Evolutionary conservation across 2,888 invertebrate species (phyloP), one percentile per base, ranked within the genome.

Genomic region (Polyploca ridens): DNA sequence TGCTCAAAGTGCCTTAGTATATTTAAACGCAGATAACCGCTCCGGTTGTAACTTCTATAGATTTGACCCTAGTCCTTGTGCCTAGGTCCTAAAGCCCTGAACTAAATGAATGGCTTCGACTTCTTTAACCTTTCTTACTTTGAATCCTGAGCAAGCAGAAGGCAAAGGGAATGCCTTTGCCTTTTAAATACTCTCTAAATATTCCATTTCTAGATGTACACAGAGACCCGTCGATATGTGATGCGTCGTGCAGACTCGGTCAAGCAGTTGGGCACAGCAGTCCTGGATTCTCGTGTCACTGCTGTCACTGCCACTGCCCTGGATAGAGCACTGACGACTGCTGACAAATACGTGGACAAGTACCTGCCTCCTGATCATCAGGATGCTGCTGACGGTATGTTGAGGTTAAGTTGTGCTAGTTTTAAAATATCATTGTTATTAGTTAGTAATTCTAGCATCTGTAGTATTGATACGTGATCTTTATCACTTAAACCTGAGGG

Each of bases 261-360:
- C n/a, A 97, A 97, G 83, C 96, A 97, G 83, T 95, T 97, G 67
- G 96, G 97, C 1, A 94, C 94, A 4, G 96, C 96, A 0, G 96
- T 96, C 11, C 88, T 96, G 73, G 95, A 96, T 77, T 97, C 96
- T 67, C 95, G 96, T 63, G 95, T 97, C 61, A 97, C 97, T 0
- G 95, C 95, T 2, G 97, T 95, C 72, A 97, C 97, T 0, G 97
- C 96, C 0, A 95, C 96, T 65, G 96, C 95, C 5, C 89, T 97
- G 35, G 97, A 97, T 83, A 96, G 96, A 14, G 97, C 97, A 5
- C 93, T 98, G 60, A 95, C 96, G 74, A 96, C 96, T 27, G 97
- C 97, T 33, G 98, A 98, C 82, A 96, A 96, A 82, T 97, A 97
- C 82, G 96, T 98, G 61, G 97, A 98, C 90, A 97, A 95, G 88